Base-by-base conservation (phyloP, 2,797 vertebrate species). In the Coccyzus lansbergi region DNA sequence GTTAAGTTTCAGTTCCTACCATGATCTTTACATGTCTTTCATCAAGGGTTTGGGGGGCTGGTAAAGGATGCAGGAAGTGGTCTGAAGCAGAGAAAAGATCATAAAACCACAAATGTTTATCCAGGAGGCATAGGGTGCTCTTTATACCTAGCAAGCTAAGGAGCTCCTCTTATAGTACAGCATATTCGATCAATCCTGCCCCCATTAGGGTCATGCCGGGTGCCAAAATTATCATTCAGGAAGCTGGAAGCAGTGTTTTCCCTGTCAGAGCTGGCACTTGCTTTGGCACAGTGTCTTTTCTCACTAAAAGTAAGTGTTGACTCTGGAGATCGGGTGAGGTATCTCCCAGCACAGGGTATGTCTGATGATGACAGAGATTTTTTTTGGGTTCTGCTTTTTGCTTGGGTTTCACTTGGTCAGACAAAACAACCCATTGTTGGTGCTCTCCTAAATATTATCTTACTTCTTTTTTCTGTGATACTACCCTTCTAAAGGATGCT, bases 1-100 rank as follows among this genome's bases (percentile, higher is more conserved):
- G 65, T 83, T 40, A 88, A 83, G 83, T 92, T 95, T 96, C 63
- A 76, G 80, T 88, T 90, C 88, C 94, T 91, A 87, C 72, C 69
- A 34, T 31, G 83, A 60, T 83, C 83, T 65, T 82, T 75, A 3
- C 49, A 71, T 76, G 72, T 92, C 93, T 96, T 96, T 94, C 90
- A 92, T 90, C 76, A 59, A 69, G 72, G 9, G 26, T 40, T 60
- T 52, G 46, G 68, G 76, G 68, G 58, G 28, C 55, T 87, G 68
- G 87, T 78, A 94, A 83, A 93, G 72, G 88, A 74, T 69, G 72
- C 53, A 91, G 89, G 62, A 95, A 95, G 76, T 68, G 72, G 42
- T 26, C 59, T 76, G 83, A 87, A 81, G 69, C 81, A 59, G 28
- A 85, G 72, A 42, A 92, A 88, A 86, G 82, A 86, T 82, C 74